Evolutionary conservation across 2,113 vertebrate genomes (phyloP), one percentile per base, ranked within the genome.

Genomic region (Taxidea taxus): DNA sequence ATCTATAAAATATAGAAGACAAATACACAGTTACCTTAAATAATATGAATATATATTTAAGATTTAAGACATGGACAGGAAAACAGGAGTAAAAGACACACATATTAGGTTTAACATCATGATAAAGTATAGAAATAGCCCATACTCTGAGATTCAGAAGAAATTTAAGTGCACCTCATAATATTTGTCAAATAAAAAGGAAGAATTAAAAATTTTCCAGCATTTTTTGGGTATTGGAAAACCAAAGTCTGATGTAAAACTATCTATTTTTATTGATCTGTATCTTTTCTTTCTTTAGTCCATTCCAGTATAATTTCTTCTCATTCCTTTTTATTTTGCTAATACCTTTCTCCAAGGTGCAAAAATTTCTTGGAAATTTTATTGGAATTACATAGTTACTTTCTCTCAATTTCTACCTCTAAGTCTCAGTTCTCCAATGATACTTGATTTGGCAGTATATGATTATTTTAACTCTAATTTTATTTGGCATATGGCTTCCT

Each of bases 381-480:
- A 31, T 58, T 66, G n/a, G 82, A 95, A 93, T 85, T 47, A 4
- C 10, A 51, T 4, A 74, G 9, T 34, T 70, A 66, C 37, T 96
- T 93, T 51, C 74, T 86, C 25, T 96, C 78, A 77, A n/a, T 90
- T 85, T 95, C 62, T 84, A 42, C 31, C 8, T 91, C 13, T 82
- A 91, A 74, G 20, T 86, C 10, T 95, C 75, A 80, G 37, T 27
- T 96, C 70, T 91, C 82, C 16, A 80, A 8, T 77, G 58, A 92
- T 58, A 91, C 56, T 93, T 93, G 77, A 86, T 82, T 86, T 78
- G 39, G 78, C 16, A 75, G 37, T 85, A 77, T 42, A n/a, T 37
- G 39, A 86, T 85, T 94, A 7, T 95, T 97, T 95, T 86, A 91
- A 96, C 77, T 58, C 44, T 93, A 21, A 87, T 89, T 95, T 97